Conservation (phyloP, 2,888 invertebrate species). For the Archips crataeganus region DNA sequence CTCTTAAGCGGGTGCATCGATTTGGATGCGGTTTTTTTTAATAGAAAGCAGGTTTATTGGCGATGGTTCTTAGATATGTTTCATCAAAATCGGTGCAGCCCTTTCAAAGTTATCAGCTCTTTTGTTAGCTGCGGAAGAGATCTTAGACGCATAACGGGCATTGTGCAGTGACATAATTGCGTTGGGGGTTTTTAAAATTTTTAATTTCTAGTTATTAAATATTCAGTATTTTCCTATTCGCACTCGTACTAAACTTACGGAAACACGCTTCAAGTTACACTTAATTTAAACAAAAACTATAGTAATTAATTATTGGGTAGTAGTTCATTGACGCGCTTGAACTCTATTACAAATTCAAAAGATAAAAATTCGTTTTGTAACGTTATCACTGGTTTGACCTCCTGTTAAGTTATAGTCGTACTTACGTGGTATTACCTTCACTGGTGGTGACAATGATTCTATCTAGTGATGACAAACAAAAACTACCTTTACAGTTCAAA, state of each 20-base stretch:
- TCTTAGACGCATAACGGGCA: no score
- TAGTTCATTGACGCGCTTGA: conserved; percentile 41
- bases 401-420: conserved; percentile 25
- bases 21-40: no score
- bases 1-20: no score
- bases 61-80: no score
- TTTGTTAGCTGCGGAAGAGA: no score
- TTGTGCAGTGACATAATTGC: no score
- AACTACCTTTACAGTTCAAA: not conserved
- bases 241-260: not conserved
- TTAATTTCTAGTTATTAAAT: no score
- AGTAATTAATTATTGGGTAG: conserved; percentile 22
- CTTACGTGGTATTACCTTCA: conserved; percentile 27
- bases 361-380: conserved; percentile 33
- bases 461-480: conserved; percentile 26
- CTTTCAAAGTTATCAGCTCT: no score
- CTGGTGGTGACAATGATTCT: conserved; percentile 29
- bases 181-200: no score
- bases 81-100: no score
- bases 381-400: conserved; percentile 27
- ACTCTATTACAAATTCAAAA: conserved; percentile 40
- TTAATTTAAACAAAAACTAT: conserved; percentile 13
- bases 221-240: no score
- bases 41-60: no score
- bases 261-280: not conserved